Percentiles rank a stretch among this genome's conserved stretches.
phyloP scores from a whole-genome alignment of 1,140 invertebrate genomes.

The Leptonema lineaticorne region DNA sequence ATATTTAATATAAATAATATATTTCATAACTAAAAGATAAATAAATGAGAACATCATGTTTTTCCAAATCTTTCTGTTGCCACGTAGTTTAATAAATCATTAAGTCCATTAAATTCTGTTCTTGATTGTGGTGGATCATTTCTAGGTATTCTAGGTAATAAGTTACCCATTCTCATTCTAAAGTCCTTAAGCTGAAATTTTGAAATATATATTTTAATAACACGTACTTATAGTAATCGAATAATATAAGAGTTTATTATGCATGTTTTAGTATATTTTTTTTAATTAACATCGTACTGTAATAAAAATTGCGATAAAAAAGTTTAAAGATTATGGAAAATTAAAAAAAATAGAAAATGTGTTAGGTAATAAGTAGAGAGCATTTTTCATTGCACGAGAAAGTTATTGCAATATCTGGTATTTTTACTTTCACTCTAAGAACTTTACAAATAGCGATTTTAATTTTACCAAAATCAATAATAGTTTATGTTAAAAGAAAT shows the following conservation, averaged over 20 bases:
- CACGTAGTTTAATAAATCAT: conserved; percentile 78
- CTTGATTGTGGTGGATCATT: conserved; percentile 78
- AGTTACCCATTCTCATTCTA: conserved; percentile 66
- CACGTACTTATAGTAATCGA: no score
- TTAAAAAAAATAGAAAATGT: not conserved
- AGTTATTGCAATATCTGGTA: not conserved
- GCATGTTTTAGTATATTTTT: not conserved
- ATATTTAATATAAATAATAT: not conserved
- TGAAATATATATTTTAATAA: no score
- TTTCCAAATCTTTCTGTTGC: conserved; percentile 58
- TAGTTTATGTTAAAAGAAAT: conserved; percentile 24
- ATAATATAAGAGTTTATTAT: no score
- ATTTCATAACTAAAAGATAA: conserved; percentile 34
- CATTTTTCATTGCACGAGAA: no score
- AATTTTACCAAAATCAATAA: conserved; percentile 10
- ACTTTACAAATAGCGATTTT: conserved; percentile 20
- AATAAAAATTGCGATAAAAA: not conserved
- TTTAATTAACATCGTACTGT: no score
- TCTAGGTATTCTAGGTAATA: conserved; percentile 75
- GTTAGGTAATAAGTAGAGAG: no score
- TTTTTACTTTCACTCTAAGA: no score
- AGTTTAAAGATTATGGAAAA: not conserved
- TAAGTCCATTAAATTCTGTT: conserved; percentile 83
- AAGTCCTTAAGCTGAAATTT: conserved; percentile 71
- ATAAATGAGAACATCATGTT: conserved; percentile 31